A percentile compares a stretch with the other conserved stretches of the same genome.
These are phyloP conservation scores for Holcopasites calliopsidis DNA, from an alignment of 1,140 invertebrate species.

Conservation along the genomic window DNA sequence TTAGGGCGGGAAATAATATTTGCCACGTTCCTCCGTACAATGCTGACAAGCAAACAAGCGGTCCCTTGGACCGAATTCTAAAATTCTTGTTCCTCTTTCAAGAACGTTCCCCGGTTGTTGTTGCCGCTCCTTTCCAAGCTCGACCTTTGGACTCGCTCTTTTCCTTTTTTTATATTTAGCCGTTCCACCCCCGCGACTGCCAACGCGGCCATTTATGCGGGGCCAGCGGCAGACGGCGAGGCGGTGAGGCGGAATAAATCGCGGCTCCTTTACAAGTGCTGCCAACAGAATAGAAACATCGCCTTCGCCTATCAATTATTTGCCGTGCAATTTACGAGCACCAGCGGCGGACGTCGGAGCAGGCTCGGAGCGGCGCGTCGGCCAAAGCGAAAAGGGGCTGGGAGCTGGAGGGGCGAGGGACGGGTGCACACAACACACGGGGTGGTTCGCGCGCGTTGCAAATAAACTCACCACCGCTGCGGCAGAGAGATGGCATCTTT, in stretches of 20 bases:
- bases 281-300: constrained; percentile 79
- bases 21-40: constrained; percentile 11
- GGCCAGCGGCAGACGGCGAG: constrained; percentile 70
- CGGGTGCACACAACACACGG: constrained; percentile 14
- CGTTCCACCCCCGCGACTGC: constrained; percentile 26
- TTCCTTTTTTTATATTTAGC: constrained; percentile 1
- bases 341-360: constrained; percentile 58
- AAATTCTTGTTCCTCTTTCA: constrained; percentile 9
- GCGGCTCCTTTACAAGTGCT: constrained; percentile 76
- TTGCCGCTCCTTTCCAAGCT: not conserved
- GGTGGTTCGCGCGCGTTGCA: constrained; percentile 57
- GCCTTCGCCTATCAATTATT: constrained; percentile 79
- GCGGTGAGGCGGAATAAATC: constrained; percentile 78
- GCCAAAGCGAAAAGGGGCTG: constrained; percentile 28
- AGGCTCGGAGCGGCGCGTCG: constrained; percentile 52
- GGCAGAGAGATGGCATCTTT: constrained; percentile 72
- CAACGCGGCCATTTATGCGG: constrained; percentile 71
- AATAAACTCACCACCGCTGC: constrained; percentile 67
- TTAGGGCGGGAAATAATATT: constrained; percentile 21
- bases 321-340: constrained; percentile 75
- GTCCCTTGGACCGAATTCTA: constrained; percentile 18
- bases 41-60: constrained; percentile 18
- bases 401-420: not conserved
- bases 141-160: not conserved
- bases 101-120: not conserved